Percentiles rank a stretch among this genome's conserved stretches.
phyloP scores from a whole-genome alignment of 2,797 vertebrate species.

The Gastrophryne carolinensis region DNA sequence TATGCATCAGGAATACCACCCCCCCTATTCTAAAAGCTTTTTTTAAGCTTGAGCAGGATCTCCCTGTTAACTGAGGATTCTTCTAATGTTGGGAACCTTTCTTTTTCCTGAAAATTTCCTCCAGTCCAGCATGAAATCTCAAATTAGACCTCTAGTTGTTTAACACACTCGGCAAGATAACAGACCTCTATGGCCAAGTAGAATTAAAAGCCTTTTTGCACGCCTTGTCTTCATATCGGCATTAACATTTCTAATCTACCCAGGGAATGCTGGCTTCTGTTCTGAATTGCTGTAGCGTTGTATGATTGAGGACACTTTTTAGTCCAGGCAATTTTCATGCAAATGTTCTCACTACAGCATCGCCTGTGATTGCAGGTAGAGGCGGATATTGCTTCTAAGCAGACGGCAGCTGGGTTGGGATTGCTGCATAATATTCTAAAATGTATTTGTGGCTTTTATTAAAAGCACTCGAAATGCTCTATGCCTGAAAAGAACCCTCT shows the following conservation, averaged over 20 bases:
- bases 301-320: slow-evolving; percentile 3
- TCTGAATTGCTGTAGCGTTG: not conserved
- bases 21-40: not conserved
- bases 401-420: too few relatives aligned
- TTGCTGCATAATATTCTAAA: too few relatives aligned
- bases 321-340: slow-evolving; percentile 36
- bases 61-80: not conserved
- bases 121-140: slow-evolving; percentile 9
- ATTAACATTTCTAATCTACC: slow-evolving; percentile 6
- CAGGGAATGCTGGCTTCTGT: not conserved
- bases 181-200: slow-evolving; percentile 2
- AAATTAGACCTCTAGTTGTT: not conserved
- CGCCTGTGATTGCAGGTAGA: slow-evolving; percentile 2
- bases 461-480: too few relatives aligned
- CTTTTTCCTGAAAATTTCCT: not conserved
- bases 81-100: not conserved
- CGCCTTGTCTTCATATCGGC: not conserved
- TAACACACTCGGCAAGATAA: not conserved
- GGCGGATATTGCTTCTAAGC: not conserved
- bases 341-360: slow-evolving; percentile 10
- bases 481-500: too few relatives aligned
- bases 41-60: not conserved
- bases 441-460: too few relatives aligned
- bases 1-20: too few relatives aligned
- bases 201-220: slow-evolving; percentile 5